Conservation (phyloP, 2,113 vertebrate species). For the Raja brachyura region DNA sequence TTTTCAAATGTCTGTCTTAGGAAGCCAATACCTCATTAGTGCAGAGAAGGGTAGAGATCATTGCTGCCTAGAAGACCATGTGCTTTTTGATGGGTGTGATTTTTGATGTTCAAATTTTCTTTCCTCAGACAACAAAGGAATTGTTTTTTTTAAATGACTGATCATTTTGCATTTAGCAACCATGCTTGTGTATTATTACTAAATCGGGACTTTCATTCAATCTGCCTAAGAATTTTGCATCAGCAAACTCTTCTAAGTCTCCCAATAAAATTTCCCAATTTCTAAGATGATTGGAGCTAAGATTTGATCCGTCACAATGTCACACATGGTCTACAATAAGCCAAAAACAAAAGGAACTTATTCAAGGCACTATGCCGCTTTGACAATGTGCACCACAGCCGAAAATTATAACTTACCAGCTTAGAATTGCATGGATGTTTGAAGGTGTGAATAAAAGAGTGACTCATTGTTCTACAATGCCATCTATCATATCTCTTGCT, state of each 20-base stretch:
- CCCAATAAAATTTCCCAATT: neutral
- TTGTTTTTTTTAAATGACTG: neutral
- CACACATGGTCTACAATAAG: neutral
- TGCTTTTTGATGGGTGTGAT: too few relatives aligned
- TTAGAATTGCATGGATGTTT: neutral
- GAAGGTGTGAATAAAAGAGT: neutral
- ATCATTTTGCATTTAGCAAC: neutral
- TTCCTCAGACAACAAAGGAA: too few relatives aligned
- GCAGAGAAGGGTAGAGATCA: too few relatives aligned
- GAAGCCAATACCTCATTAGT: too few relatives aligned
- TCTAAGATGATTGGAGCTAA: neutral
- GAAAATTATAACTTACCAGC: neutral
- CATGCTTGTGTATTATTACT: neutral
- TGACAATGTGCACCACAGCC: neutral
- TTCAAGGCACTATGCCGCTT: neutral
- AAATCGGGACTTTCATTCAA: neutral
- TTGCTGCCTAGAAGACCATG: too few relatives aligned
- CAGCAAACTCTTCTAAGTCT: neutral
- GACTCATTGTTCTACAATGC: neutral
- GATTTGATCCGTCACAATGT: neutral
- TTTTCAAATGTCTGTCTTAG: too few relatives aligned
- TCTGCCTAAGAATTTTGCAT: neutral
- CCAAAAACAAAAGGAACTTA: neutral
- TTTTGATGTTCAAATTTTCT: too few relatives aligned
- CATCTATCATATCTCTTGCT: neutral